Percentiles rank a stretch among this genome's conserved stretches.
Conservation (phyloP, 2,888 invertebrate species). For the Cinara cedri region DNA sequence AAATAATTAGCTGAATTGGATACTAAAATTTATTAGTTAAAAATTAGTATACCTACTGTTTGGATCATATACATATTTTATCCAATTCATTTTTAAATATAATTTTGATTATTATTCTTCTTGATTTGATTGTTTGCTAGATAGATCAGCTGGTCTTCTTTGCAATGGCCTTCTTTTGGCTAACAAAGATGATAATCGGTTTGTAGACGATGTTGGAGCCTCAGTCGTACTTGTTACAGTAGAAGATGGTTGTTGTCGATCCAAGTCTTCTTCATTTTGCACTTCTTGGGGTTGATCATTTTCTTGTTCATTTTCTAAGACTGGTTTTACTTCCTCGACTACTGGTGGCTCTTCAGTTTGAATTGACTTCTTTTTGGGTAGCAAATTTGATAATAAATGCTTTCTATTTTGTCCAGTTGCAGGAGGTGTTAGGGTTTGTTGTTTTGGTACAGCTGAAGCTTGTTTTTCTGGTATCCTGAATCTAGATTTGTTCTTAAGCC, state of each 20-base stretch:
- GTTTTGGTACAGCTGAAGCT: constrained; percentile 63
- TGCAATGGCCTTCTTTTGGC: constrained; percentile 38
- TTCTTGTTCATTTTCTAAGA: constrained; percentile 29
- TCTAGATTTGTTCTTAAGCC: constrained; percentile 64
- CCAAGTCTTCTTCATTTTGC: constrained; percentile 28
- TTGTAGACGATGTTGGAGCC: constrained; percentile 39
- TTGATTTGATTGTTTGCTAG: constrained; percentile 42
- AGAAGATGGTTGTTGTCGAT: constrained; percentile 3
- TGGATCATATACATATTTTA: constrained; percentile 12
- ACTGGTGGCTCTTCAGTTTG: constrained; percentile 45
- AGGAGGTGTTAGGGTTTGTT: constrained; percentile 61
- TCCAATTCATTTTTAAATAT: constrained; percentile 28
- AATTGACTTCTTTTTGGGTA: constrained; percentile 49
- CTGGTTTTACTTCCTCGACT: constrained; percentile 15
- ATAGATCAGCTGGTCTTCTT: constrained; percentile 39
- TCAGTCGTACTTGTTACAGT: constrained; percentile 37
- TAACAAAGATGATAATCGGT: constrained; percentile 37
- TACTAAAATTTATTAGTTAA: constrained; percentile 26
- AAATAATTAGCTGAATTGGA: constrained; percentile 35
- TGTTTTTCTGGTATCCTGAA: constrained; percentile 64
- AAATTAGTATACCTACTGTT: constrained; percentile 31
- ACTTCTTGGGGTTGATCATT: neutral
- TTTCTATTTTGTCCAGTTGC: constrained; percentile 55
- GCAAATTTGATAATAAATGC: constrained; percentile 51
- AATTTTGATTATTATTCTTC: constrained; percentile 54